Evolutionary conservation across 2,797 vertebrate species (phyloP), one percentile per base, ranked within the genome.

Genomic region (Rhabdophis nuchalis): DNA sequence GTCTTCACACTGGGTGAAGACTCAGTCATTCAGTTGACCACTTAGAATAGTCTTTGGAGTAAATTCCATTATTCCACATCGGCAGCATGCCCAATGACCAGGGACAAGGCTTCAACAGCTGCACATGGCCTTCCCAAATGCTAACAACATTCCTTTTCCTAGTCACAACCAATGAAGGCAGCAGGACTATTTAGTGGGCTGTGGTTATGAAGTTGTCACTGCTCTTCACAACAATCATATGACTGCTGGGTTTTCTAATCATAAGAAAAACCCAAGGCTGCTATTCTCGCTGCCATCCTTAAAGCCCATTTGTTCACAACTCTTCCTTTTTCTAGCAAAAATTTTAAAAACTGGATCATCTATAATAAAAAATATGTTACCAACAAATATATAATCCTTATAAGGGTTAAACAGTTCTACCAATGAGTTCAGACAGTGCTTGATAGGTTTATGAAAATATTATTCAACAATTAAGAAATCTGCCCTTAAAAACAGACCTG

Each of bases 51-150:
- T 11, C 93, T 68, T 41, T 0, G 16, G 93, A 95, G 16, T 1
- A 0, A 57, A 88, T 85, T 93, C 91, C 32, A 93, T 57, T 72
- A 27, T 25, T 87, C 93, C 52, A 12, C 53, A 87, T 20, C 18
- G 18, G 4, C 53, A 23, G 77, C 16, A 50, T 16, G 50, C 12
- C 46, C 87, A 89, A 90, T 32, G 12, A 91, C 36, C 92, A 90
- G 89, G 54, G 14, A 90, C 32, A 91, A 88, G 89, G 54, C 92
- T 89, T 90, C 11, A 93, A 95, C 54, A 91, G 64, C 90, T 85
- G 91, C 89, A 85, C 0, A 18, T 32, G 85, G 82, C 93, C 86
- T 92, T 61, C 95, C 93, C 77, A 89, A 64, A 93, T 95, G 87
- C 86, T 18, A 89, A 61, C 86, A 95, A 27, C 54, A 93, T 87